Evolutionary conservation across 2,797 vertebrate species (phyloP).

Genomic region (Bovichtus variegatus): DNA sequence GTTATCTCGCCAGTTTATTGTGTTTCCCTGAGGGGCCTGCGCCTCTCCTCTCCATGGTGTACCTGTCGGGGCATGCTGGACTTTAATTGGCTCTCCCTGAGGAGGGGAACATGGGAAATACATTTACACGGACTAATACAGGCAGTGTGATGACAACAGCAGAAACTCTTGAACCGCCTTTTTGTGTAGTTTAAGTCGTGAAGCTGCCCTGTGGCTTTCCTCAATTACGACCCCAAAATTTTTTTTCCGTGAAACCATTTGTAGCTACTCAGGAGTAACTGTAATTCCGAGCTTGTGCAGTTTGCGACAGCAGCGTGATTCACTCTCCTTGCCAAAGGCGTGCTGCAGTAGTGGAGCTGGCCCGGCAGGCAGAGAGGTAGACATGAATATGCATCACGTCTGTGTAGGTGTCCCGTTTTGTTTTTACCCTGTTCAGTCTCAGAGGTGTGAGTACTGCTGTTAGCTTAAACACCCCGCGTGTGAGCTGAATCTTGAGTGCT

Average conservation of each 20-base stretch:
- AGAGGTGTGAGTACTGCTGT: slow-evolving; percentile 36
- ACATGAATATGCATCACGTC: slow-evolving; percentile 25
- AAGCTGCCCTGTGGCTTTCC: neutral
- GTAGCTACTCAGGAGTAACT: neutral
- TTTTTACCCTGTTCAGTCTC: slow-evolving; percentile 22
- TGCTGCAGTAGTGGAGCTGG: neutral
- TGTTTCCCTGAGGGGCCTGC: slow-evolving; percentile 44
- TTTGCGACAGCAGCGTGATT: neutral
- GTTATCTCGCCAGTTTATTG: slow-evolving; percentile 66
- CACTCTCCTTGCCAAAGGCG: neutral
- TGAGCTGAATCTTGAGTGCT: slow-evolving; percentile 32
- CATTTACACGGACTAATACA: slow-evolving; percentile 41
- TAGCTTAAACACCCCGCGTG: neutral
- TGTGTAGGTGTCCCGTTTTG: slow-evolving; percentile 40
- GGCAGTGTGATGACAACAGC: slow-evolving; percentile 32
- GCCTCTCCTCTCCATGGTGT: slow-evolving; percentile 34
- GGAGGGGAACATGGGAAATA: slow-evolving; percentile 58
- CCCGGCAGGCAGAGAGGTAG: slow-evolving; percentile 6
- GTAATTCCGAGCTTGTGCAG: neutral
- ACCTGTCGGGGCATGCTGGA: slow-evolving; percentile 74
- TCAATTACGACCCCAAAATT: neutral
- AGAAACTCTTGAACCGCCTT: slow-evolving; percentile 11
- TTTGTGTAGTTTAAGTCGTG: neutral
- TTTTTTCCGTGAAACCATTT: neutral
- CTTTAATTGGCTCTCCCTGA: slow-evolving; percentile 77